Percentiles rank a stretch among this genome's conserved stretches.
Evolutionary conservation across 2,113 vertebrate species (phyloP).

Genomic region (Eudyptes chrysolophus): DNA sequence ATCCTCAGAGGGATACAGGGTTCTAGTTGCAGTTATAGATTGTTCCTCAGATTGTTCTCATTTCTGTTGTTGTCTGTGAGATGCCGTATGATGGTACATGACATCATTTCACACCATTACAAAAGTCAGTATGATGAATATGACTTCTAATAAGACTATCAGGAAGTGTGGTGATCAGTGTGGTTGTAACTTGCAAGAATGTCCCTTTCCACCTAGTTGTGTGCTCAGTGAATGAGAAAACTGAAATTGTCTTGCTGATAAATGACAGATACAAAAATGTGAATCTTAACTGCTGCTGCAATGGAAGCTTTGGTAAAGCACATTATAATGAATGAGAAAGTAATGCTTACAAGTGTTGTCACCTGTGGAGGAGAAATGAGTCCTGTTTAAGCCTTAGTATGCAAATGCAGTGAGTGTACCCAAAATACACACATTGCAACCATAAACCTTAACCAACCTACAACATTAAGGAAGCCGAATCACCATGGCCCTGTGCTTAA

Average conservation of each 20-base stretch:
- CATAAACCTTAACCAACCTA: background rate
- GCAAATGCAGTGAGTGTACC: background rate
- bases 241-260: background rate
- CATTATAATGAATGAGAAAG: background rate
- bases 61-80: background rate
- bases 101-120: background rate
- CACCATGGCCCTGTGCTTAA: too few species aligned
- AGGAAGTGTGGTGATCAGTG: background rate
- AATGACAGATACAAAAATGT: background rate
- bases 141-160: background rate
- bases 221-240: background rate
- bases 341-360: background rate
- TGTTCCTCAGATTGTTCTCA: background rate
- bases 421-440: background rate
- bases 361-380: background rate
- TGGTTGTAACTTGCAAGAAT: background rate
- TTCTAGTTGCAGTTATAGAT: background rate
- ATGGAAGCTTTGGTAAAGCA: background rate
- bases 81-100: background rate
- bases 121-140: background rate
- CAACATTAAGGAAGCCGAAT: background rate
- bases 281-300: background rate
- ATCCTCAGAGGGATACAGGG: too few species aligned
- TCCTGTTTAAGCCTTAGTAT: background rate
- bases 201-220: rapidly evolving